These are phyloP conservation scores for Eospalax fontanierii DNA, from an alignment of 2,797 vertebrate species.

Conservation along the genomic window DNA sequence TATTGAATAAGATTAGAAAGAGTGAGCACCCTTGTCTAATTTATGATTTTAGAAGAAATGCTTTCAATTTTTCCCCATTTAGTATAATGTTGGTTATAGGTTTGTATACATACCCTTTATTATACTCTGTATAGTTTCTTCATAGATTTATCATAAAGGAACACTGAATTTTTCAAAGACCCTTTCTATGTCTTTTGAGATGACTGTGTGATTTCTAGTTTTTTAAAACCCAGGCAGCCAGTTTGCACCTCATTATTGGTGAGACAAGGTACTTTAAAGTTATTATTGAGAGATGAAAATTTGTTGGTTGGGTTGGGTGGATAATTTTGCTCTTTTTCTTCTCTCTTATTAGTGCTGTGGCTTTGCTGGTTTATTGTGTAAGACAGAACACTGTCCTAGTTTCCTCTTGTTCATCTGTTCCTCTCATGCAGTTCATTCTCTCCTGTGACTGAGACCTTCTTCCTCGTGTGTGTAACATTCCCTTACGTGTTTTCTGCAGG, in stretches of 20 bases:
- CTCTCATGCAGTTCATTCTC: background rate
- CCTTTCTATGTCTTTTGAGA: no score
- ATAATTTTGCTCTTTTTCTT: background rate
- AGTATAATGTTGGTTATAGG: no score
- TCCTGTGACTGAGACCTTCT: background rate
- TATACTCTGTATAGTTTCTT: no score
- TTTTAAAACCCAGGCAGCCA: background rate
- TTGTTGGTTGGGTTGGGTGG: background rate
- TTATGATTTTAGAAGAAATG: no score
- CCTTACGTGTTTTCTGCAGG: background rate
- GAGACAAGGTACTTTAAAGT: background rate
- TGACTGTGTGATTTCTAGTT: no score
- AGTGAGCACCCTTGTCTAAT: no score
- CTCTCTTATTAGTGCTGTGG: background rate
- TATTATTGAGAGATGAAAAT: background rate
- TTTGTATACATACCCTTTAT: no score
- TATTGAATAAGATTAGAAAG: no score
- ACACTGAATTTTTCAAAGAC: no score
- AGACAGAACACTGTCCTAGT: background rate
- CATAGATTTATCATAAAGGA: no score
- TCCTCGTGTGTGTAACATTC: background rate
- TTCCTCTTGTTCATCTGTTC: background rate
- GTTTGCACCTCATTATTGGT: background rate
- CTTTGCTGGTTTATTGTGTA: background rate
- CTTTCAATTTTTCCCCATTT: no score